These are phyloP conservation scores for Stictocephala bisonia DNA, from an alignment of 2,888 invertebrate genomes.

Conservation along the genomic window DNA sequence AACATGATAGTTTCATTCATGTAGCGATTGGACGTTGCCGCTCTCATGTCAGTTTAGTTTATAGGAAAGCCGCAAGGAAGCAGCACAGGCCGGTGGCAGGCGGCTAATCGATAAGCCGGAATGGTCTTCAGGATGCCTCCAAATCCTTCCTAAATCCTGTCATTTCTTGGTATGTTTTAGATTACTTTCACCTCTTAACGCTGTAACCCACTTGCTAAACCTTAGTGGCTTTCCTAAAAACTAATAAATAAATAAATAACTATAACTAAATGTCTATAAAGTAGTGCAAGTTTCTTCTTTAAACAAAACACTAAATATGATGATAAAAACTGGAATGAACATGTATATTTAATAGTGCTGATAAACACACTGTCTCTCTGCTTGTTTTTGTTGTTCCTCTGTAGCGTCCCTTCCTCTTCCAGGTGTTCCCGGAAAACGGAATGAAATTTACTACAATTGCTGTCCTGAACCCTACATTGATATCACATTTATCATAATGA, in stretches of 20 bases:
- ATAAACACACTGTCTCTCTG: constrained; percentile 40
- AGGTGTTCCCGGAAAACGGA: constrained; percentile 95
- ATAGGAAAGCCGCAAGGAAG: constrained; percentile 53
- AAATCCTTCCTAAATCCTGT: constrained; percentile 21
- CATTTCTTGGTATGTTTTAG: constrained; percentile 25
- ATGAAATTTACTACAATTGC: constrained; percentile 95
- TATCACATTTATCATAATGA: constrained; percentile 96
- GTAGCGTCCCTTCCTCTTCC: constrained; percentile 59
- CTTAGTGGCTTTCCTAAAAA: constrained; percentile 50
- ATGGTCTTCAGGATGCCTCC: neutral
- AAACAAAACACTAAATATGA: constrained; percentile 1
- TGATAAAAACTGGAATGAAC: constrained; percentile 20
- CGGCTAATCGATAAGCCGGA: constrained; percentile 48
- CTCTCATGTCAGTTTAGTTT: constrained; percentile 81
- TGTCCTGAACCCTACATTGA: constrained; percentile 98
- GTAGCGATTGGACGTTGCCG: constrained; percentile 98
- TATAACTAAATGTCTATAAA: constrained; percentile 29
- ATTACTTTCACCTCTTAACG: constrained; percentile 33
- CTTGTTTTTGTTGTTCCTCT: constrained; percentile 43
- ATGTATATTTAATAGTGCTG: constrained; percentile 30
- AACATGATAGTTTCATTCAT: too few species aligned
- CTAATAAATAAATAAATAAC: constrained; percentile 12
- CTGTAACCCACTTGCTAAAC: constrained; percentile 40
- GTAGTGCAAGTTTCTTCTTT: constrained; percentile 2
- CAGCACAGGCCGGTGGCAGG: constrained; percentile 51